Evolutionary conservation across 2,888 invertebrate species (phyloP).

Genomic region (Aethes cnicana): DNA sequence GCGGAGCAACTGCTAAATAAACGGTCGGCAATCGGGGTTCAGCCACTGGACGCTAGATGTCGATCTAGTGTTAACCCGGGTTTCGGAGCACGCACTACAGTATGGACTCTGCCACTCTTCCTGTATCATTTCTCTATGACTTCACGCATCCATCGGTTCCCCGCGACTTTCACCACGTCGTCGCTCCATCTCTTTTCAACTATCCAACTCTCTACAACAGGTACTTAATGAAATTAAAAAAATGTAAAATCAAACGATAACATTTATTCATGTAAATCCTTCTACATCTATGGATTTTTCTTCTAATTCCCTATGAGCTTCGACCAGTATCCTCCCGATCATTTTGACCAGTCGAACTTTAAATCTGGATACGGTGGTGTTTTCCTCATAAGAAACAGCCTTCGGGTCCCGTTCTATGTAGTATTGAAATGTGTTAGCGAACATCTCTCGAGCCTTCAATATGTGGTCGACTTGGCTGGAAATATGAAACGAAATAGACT

Average conservation of each 20-base stretch:
- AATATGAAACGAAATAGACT: slow-evolving; percentile 36
- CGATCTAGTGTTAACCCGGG: too few relatives aligned
- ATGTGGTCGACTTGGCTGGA: slow-evolving; percentile 78
- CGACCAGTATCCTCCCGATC: slow-evolving; percentile 57
- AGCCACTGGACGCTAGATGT: too few relatives aligned
- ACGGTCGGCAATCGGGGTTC: too few relatives aligned
- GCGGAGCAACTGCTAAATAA: too few relatives aligned
- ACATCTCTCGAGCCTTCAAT: slow-evolving; percentile 66
- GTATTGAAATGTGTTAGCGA: slow-evolving; percentile 75
- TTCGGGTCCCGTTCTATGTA: slow-evolving; percentile 67
- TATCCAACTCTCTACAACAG: too few relatives aligned
- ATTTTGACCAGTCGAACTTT: slow-evolving; percentile 58
- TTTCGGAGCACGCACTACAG: too few relatives aligned
- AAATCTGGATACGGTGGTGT: slow-evolving; percentile 49
- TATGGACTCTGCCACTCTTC: too few relatives aligned
- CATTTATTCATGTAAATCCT: neutral
- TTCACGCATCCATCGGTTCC: too few relatives aligned
- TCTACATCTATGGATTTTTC: slow-evolving; percentile 30
- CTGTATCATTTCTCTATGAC: too few relatives aligned
- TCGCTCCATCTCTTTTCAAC: too few relatives aligned
- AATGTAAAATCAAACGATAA: neutral
- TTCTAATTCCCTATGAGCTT: slow-evolving; percentile 48
- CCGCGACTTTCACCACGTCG: too few relatives aligned
- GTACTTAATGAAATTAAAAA: too few relatives aligned
- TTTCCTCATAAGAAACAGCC: slow-evolving; percentile 49